phyloP scores from a whole-genome alignment of 2,113 vertebrate genomes.

The Odocoileus hemionus region DNA sequence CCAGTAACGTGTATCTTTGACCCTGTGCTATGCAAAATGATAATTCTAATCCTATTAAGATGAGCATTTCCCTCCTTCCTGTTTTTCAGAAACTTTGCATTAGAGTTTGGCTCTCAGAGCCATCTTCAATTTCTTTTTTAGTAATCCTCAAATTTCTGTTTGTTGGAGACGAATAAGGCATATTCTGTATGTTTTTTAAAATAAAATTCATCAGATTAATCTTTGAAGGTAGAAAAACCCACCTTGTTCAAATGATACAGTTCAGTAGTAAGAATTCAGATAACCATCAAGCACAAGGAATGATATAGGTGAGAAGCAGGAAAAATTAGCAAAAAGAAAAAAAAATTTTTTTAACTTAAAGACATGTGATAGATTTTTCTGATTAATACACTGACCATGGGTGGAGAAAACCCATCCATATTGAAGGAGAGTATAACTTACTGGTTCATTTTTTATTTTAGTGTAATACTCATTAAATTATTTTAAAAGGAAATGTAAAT shows the following conservation, averaged over 20 bases:
- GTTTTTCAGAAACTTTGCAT: not conserved
- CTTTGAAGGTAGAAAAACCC: not conserved
- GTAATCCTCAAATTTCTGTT: not conserved
- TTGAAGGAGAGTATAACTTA: not conserved
- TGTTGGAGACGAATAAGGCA: not conserved
- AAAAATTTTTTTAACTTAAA: not conserved
- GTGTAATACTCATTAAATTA: not conserved
- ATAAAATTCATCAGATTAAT: not conserved
- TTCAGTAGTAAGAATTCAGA: not conserved
- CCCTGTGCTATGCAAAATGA: not conserved
- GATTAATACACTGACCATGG: not conserved
- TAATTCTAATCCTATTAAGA: not conserved
- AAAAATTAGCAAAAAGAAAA: not conserved
- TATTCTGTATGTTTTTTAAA: not conserved
- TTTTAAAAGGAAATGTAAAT: not conserved
- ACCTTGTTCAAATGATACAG: not conserved
- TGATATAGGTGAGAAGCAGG: not conserved
- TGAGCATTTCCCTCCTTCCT: conserved; percentile 26
- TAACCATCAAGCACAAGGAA: not conserved
- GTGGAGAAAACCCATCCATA: not conserved
- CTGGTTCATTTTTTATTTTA: not conserved
- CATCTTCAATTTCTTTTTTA: not conserved
- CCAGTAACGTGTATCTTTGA: not conserved
- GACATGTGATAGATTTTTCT: not conserved
- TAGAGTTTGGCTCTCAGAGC: not conserved